These are phyloP conservation scores for Nyctibius bracteatus DNA, from an alignment of 2,113 vertebrate species.

Conservation along the genomic window DNA sequence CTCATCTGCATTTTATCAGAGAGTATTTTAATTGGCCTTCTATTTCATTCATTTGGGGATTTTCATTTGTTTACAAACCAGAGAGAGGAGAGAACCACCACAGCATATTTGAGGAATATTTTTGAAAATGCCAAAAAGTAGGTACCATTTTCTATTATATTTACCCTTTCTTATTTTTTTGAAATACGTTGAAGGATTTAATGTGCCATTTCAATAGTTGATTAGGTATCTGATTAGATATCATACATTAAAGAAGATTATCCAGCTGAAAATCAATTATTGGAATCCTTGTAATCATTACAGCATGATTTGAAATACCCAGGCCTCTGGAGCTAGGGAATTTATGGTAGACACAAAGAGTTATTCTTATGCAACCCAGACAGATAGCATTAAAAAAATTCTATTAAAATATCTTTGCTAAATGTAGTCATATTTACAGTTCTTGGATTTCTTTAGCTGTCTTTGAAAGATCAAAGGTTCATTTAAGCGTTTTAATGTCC, in stretches of 20 bases:
- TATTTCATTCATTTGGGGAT: background rate
- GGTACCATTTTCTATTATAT: constrained; percentile 43
- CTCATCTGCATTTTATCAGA: background rate
- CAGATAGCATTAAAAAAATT: too few species aligned
- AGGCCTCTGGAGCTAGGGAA: background rate
- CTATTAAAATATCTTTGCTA: background rate
- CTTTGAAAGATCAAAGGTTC: background rate
- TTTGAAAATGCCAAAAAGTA: constrained; percentile 90
- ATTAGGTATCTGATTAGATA: background rate
- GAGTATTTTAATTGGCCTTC: background rate
- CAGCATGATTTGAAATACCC: background rate
- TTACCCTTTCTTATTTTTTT: background rate
- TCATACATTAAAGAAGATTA: background rate
- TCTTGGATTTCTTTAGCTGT: background rate
- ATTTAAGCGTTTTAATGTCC: background rate
- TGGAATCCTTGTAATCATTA: background rate
- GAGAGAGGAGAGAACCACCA: constrained; percentile 74
- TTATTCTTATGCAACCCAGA: background rate
- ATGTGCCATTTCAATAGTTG: background rate
- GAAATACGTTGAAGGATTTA: background rate
- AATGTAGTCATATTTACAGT: background rate
- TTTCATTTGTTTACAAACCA: constrained; percentile 67
- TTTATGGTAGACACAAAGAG: background rate
- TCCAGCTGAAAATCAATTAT: background rate
- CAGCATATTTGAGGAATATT: constrained; percentile 74